phyloP scores from a whole-genome alignment of 2,888 invertebrate genomes.

The Ophion ellenae region DNA sequence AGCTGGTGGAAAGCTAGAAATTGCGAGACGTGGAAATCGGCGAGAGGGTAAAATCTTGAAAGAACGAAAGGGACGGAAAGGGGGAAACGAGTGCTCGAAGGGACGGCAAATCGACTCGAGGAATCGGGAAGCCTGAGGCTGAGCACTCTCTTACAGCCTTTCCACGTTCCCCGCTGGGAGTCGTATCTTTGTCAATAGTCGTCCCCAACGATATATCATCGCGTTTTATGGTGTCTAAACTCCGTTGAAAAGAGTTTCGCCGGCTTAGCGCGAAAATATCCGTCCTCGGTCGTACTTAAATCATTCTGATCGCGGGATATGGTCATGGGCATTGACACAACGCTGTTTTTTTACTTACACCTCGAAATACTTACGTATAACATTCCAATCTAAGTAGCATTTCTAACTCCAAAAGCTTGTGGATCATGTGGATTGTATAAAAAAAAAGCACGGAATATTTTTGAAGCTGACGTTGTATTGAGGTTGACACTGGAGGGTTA shows the following conservation, averaged over 20 bases:
- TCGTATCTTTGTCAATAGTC: constrained; percentile 80
- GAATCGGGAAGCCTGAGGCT: constrained; percentile 73
- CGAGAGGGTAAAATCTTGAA: constrained; percentile 58
- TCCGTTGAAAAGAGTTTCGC: constrained; percentile 66
- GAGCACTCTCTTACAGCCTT: constrained; percentile 78
- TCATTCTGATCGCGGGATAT: constrained; percentile 40
- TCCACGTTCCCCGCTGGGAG: constrained; percentile 76
- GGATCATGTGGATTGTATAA: too few species aligned
- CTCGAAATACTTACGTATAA: too few species aligned
- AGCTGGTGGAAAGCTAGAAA: constrained; percentile 52
- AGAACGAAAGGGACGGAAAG: constrained; percentile 63
- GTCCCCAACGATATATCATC: constrained; percentile 78
- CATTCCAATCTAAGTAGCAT: too few species aligned
- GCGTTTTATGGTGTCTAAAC: constrained; percentile 79
- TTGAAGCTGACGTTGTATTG: too few species aligned
- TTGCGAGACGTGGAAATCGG: constrained; percentile 45
- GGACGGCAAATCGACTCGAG: constrained; percentile 64
- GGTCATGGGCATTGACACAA: constrained; percentile 33
- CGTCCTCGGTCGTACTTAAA: constrained; percentile 32
- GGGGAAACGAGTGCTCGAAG: constrained; percentile 63
- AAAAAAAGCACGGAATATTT: too few species aligned
- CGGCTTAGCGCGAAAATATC: constrained; percentile 21
- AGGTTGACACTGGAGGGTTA: too few species aligned
- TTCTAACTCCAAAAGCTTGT: too few species aligned
- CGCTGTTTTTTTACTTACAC: neutral